Percentiles rank a stretch among this genome's conserved stretches.
These are phyloP conservation scores for Tetrapedia diversipes DNA, from an alignment of 2,888 invertebrate species.

Conservation along the genomic window DNA sequence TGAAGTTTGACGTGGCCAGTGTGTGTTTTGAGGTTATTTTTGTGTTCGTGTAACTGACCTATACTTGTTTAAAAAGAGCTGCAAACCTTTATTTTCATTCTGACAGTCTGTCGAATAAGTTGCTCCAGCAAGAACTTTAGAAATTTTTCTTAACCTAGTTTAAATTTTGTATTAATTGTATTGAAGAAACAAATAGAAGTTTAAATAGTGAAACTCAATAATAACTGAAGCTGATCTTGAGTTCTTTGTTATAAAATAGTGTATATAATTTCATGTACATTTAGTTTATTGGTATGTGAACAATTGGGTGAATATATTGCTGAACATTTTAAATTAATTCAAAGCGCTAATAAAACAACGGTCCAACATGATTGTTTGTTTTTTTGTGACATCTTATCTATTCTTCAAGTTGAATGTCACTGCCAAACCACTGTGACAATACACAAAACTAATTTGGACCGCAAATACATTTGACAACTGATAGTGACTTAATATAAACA, in stretches of 20 bases:
- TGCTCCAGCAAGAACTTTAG: slow-evolving; percentile 9
- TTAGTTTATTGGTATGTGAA: background rate
- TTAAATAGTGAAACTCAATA: slow-evolving; percentile 28
- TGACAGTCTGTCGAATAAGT: slow-evolving; percentile 59
- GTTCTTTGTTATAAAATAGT: background rate
- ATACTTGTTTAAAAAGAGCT: slow-evolving; percentile 57
- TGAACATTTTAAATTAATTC: background rate
- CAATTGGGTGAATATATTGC: background rate
- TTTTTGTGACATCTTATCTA: slow-evolving; percentile 20
- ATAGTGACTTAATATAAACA: slow-evolving; percentile 13
- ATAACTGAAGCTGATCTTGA: background rate
- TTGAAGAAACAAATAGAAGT: background rate
- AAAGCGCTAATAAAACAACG: slow-evolving; percentile 2
- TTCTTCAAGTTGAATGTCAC: slow-evolving; percentile 20
- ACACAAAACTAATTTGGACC: slow-evolving; percentile 29
- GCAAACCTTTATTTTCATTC: slow-evolving; percentile 69
- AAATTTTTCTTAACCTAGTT: background rate
- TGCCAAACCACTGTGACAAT: slow-evolving; percentile 54
- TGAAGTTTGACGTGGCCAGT: slow-evolving; percentile 65
- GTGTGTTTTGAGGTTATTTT: slow-evolving; percentile 77
- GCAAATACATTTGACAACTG: background rate
- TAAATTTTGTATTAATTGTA: background rate
- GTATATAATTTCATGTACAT: background rate
- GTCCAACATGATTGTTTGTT: slow-evolving; percentile 35
- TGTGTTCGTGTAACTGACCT: slow-evolving; percentile 75